Base-by-base conservation (phyloP, 2,888 invertebrate species). In the Hyposoter didymator region DNA sequence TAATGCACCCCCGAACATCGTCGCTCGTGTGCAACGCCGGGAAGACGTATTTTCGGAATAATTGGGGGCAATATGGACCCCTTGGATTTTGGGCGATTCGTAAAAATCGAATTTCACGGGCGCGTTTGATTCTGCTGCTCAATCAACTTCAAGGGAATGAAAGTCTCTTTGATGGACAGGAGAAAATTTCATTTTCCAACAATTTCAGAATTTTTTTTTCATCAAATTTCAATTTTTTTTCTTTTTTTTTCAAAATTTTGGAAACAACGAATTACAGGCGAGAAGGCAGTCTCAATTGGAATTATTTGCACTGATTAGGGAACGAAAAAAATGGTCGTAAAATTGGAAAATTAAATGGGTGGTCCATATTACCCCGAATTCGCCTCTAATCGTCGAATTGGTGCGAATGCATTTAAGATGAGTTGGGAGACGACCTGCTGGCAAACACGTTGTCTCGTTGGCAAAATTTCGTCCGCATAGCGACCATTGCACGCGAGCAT, bases 381-480 rank as follows among this genome's bases (percentile, higher is more conserved):
- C 14, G n/a, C 47, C 39, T 47, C 12, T 69, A 70, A 85, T 80
- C 84, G 73, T 82, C 76, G 84, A 84, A 88, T 87, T 86, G 85
- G 86, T 86, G 86, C 76, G 82, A 84, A 74, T 84, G 45, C 70
- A 43, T 70, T 79, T 43, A 75, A 70, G 75, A 74, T 79, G 79
- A 70, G 67, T 75, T 47, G 47, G 45, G 59, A 35, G 78, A 81
- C 73, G 72, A 81, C 81, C 81, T 62, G 81, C 76, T 81, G 84
- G 76, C 81, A 81, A 84, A 70, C 28, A 28, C 78, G 78, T 64
- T 32, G 49, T 84, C 72, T 66, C 76, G 35, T 17, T 67, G 62
- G 59, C 28, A 64, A 82, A 81, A 85, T 75, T 85, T 75, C 66
- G 72, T 87, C 64, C 69, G 59, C 14, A 28, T n/a, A 28, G 59